These are phyloP conservation scores for Megaptera novaeangliae DNA, from an alignment of 2,113 vertebrate genomes.

Conservation along the genomic window DNA sequence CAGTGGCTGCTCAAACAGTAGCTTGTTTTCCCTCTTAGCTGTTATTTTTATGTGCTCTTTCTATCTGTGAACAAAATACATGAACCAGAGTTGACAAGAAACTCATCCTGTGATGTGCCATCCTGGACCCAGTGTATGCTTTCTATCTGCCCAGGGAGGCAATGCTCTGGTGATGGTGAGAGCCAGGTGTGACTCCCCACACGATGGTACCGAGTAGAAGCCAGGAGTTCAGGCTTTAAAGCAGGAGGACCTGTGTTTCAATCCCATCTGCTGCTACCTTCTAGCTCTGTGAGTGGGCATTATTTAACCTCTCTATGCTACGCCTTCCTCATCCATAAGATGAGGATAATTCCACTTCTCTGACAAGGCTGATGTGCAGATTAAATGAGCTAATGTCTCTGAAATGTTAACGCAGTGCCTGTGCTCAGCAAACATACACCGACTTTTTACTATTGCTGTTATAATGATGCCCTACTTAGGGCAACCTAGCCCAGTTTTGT, in stretches of 20 bases:
- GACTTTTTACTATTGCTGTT: not conserved
- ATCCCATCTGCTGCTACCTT: not conserved
- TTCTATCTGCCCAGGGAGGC: not conserved
- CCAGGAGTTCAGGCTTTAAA: not conserved
- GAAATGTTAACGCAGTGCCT: fast-evolving
- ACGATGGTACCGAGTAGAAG: not conserved
- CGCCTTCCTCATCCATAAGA: not conserved
- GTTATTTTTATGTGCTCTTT: not conserved
- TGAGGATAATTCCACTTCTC: not conserved
- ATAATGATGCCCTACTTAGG: not conserved
- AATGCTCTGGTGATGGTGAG: not conserved
- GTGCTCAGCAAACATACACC: not conserved
- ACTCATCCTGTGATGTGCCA: not conserved
- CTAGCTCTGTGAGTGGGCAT: not conserved
- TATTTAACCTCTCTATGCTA: not conserved
- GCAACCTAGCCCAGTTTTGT: not conserved
- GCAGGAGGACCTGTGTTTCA: not conserved
- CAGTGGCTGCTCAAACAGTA: not conserved
- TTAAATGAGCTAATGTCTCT: not conserved
- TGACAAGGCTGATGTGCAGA: not conserved
- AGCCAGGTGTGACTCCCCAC: not conserved
- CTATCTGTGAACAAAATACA: not conserved
- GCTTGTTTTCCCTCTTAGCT: not conserved
- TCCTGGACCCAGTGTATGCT: not conserved
- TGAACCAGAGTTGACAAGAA: not conserved